phyloP scores from a whole-genome alignment of 1,140 invertebrate genomes.

The Rhyzopertha dominica region DNA sequence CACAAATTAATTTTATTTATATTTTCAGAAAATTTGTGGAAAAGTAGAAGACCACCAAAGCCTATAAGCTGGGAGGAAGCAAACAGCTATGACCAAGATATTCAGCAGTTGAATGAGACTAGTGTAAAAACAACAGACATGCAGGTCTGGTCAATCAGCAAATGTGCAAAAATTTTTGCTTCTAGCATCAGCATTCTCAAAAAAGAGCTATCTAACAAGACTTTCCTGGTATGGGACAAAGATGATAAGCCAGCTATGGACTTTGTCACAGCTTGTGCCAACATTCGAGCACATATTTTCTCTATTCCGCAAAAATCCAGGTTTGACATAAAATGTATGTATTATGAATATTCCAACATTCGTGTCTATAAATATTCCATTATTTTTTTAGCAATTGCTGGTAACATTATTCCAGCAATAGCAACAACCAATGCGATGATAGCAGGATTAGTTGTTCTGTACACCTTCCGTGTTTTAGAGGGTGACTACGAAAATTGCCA shows the following conservation, averaged over 20 bases:
- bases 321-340: constrained; percentile 94
- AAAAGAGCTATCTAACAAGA: constrained; percentile 55
- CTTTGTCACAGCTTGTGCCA: constrained; percentile 93
- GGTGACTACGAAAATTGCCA: constrained; percentile 65
- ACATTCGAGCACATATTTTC: constrained; percentile 90
- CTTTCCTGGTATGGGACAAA: constrained; percentile 94
- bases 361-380: too few species aligned
- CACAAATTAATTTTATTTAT: constrained; percentile 1
- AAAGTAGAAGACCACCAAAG: constrained; percentile 72
- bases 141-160: constrained; percentile 44
- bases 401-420: constrained; percentile 97
- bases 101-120: constrained; percentile 14
- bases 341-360: background rate
- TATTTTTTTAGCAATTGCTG: constrained; percentile 84
- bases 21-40: constrained; percentile 79
- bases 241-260: constrained; percentile 93
- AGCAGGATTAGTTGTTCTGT: constrained; percentile 87
- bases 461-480: constrained; percentile 77
- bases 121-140: constrained; percentile 33
- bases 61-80: constrained; percentile 68
- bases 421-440: constrained; percentile 98
- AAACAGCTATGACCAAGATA: constrained; percentile 20
- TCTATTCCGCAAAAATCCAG: constrained; percentile 79
- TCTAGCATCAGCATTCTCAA: constrained; percentile 66
- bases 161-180: constrained; percentile 73